These are phyloP conservation scores for Eurytoma californica DNA, from an alignment of 2,888 invertebrate species.

Conservation along the genomic window DNA sequence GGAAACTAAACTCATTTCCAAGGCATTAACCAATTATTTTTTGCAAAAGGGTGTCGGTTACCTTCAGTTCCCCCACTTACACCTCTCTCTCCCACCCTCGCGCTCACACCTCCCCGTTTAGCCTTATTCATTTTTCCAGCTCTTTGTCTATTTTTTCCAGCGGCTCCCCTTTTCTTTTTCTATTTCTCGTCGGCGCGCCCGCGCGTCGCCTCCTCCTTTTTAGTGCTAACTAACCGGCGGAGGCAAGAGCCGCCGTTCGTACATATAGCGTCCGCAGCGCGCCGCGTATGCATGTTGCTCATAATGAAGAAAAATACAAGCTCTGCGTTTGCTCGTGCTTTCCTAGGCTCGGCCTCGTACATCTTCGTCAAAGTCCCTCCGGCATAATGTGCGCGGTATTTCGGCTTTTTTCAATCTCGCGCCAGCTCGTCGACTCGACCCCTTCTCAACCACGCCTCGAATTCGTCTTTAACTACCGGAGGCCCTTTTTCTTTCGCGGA, in stretches of 20 bases:
- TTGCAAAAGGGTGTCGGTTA: slow-evolving; percentile 73
- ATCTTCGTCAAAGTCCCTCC: slow-evolving; percentile 54
- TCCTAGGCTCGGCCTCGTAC: slow-evolving; percentile 52
- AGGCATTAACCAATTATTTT: slow-evolving; percentile 75
- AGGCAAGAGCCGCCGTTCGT: slow-evolving; percentile 43
- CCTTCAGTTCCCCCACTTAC: slow-evolving; percentile 61
- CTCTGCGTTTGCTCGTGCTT: slow-evolving; percentile 13
- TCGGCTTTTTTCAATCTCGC: slow-evolving; percentile 29
- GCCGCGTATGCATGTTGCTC: slow-evolving; percentile 54
- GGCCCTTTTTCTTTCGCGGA: no score
- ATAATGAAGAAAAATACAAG: slow-evolving; percentile 65
- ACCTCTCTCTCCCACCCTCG: slow-evolving; percentile 42
- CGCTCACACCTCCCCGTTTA: slow-evolving; percentile 30
- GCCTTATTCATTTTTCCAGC: slow-evolving; percentile 22
- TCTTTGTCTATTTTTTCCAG: slow-evolving; percentile 31
- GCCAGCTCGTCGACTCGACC: no score
- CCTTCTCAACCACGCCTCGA: no score
- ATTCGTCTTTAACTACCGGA: no score
- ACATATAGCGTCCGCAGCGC: slow-evolving; percentile 12
- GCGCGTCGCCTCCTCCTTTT: slow-evolving; percentile 43
- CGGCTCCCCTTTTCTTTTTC: slow-evolving; percentile 44
- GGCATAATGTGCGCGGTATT: slow-evolving; percentile 27
- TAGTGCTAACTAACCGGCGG: slow-evolving; percentile 60
- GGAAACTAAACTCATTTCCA: slow-evolving; percentile 74
- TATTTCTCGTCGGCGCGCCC: slow-evolving; percentile 7